These are phyloP conservation scores for Drosophila truncata DNA, from an alignment of 1,140 invertebrate species.

Conservation along the genomic window DNA sequence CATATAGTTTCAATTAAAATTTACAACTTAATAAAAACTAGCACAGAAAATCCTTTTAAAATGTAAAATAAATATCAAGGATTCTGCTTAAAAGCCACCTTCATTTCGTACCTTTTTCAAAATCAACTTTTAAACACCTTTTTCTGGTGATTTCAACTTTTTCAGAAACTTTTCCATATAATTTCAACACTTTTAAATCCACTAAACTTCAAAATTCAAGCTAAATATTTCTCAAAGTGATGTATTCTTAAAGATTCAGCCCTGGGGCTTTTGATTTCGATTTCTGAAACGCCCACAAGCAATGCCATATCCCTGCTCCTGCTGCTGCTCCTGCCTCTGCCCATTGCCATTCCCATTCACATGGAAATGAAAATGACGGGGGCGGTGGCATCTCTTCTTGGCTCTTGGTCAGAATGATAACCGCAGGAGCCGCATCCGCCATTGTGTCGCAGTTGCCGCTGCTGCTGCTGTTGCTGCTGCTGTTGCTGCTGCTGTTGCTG, in stretches of 20 bases:
- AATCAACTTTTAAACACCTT: too few species aligned
- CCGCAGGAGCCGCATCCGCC: conserved; percentile 47
- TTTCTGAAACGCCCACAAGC: conserved; percentile 37
- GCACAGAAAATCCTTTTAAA: too few species aligned
- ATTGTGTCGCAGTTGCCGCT: conserved; percentile 40
- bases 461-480: neutral
- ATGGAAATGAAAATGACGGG: conserved; percentile 43
- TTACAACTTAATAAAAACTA: too few species aligned
- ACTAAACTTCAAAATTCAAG: neutral
- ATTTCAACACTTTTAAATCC: neutral
- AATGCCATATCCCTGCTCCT: neutral
- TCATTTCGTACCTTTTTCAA: too few species aligned
- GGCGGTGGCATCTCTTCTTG: conserved; percentile 16
- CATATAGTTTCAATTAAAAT: too few species aligned
- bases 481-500: too few species aligned
- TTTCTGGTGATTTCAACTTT: too few species aligned
- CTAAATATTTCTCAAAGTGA: neutral
- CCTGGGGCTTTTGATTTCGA: conserved; percentile 40
- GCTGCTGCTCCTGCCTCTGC: neutral
- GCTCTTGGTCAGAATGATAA: conserved; percentile 39
- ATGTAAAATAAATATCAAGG: too few species aligned
- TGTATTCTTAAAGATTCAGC: conserved; percentile 7
- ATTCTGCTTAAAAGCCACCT: too few species aligned
- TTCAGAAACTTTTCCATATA: too few species aligned
- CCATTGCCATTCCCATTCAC: conserved; percentile 56